Evolutionary conservation across 2,888 invertebrate genomes (phyloP), one percentile per base, ranked within the genome.

Genomic region (Agriopis aurantiaria): DNA sequence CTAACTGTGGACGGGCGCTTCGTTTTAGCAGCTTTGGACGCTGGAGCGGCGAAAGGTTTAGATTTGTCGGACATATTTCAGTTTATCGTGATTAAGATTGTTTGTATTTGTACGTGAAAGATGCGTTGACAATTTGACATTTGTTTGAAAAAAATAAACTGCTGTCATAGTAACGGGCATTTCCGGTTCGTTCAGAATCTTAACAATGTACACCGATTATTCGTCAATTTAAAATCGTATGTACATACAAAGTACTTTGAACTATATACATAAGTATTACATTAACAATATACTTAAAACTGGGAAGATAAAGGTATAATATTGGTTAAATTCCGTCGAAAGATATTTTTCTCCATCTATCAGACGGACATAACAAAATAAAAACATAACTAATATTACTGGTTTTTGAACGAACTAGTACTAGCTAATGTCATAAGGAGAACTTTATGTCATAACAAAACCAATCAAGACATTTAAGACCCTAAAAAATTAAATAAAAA

Each of bases 51-150:
- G 55, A 88, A 85, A 8, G 68, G 74, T 79, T 87, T 90, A 9
- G 80, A 75, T 87, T 88, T 91, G 77, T 91, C 91, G 60, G 88
- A 78, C 90, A 90, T 91, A 78, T 75, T 80, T 55, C 48, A n/a
- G 33, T 11, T 53, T 53, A 12, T 12, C 8, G 8, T 8, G 5
- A n/a, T 8, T 41, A 9, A 23, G 12, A 55, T n/a, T 40, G 8
- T 40, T 23, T 23, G 17, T 23, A 23, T 23, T 23, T 40, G 8
- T 57, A 12, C 0, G 9, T 14, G 33, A 11, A 43, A 49, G 12
- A 53, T 12, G 11, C 12, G 14, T 12, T 11, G 5, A 56, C 1
- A 40, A 41, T 8, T n/a, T 67, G 68, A 68, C 41, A 69, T 63
- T 57, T 52, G 51, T 67, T 78, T 86, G 85, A 86, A 58, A 55